These are phyloP conservation scores for Cosmia trapezina DNA, from an alignment of 2,888 invertebrate species.

Conservation along the genomic window DNA sequence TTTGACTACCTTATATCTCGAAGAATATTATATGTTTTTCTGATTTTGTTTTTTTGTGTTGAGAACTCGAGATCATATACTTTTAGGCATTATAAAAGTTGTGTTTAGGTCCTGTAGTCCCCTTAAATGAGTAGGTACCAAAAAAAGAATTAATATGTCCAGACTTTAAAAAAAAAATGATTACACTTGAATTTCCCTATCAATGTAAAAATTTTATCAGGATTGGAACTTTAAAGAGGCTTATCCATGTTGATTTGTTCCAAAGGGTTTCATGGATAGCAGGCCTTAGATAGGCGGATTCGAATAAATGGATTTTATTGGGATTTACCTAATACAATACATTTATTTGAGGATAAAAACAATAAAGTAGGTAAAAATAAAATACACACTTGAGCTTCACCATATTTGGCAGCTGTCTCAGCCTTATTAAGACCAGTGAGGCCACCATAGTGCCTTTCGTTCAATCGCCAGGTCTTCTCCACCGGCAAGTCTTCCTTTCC, in stretches of 20 bases:
- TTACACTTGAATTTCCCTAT: too few relatives aligned
- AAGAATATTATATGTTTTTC: too few relatives aligned
- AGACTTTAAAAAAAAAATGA: neutral
- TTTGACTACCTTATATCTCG: too few relatives aligned
- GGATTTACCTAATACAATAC: neutral
- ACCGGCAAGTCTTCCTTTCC: conserved; percentile 92
- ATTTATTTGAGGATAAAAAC: neutral
- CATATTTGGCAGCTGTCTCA: conserved; percentile 96
- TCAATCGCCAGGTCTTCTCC: conserved; percentile 94
- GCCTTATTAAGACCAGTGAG: conserved; percentile 96
- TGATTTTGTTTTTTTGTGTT: too few relatives aligned
- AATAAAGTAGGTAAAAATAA: neutral
- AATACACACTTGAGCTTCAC: conserved; percentile 93
- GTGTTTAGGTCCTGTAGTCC: too few relatives aligned
- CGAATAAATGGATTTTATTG: neutral
- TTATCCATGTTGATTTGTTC: neutral
- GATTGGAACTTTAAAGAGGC: neutral
- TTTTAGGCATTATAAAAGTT: too few relatives aligned
- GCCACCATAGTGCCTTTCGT: conserved; percentile 97
- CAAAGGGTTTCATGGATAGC: neutral
- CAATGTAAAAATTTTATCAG: neutral
- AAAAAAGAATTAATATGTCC: neutral
- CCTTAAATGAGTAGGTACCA: neutral
- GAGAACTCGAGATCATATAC: too few relatives aligned
- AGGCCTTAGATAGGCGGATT: neutral